These are phyloP conservation scores for Erithacus rubecula DNA, from an alignment of 2,797 vertebrate genomes.

Conservation along the genomic window DNA sequence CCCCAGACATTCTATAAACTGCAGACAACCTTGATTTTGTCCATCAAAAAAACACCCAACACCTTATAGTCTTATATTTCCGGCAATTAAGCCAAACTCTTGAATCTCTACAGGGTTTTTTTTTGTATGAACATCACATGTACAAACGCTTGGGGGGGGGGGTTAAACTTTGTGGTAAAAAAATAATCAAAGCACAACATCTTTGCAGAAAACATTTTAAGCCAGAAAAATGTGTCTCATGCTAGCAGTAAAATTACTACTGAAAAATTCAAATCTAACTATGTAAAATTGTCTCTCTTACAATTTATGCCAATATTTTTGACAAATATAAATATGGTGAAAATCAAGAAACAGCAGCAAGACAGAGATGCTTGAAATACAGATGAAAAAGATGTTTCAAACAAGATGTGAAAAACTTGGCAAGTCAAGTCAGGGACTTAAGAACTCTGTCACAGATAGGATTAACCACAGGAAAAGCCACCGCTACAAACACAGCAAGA, in stretches of 20 bases:
- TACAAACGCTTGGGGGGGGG: not conserved
- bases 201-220: conserved; percentile 10
- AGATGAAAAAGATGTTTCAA: conserved; percentile 37
- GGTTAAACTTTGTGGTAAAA: not conserved
- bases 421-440: not conserved
- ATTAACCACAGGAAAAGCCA: conserved; percentile 1
- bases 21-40: conserved; percentile 37
- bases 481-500: conserved; percentile 3
- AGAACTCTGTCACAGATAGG: not conserved
- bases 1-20: conserved; percentile 60
- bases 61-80: not conserved
- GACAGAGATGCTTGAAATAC: conserved; percentile 17
- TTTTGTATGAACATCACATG: not conserved
- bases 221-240: not conserved
- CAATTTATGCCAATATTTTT: not conserved
- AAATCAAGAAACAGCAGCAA: conserved; percentile 16
- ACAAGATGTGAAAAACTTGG: not conserved
- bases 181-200: not conserved
- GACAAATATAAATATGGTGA: not conserved
- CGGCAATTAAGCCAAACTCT: conserved; percentile 49
- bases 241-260: not conserved
- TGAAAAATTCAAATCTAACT: not conserved
- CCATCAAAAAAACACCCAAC: conserved; percentile 28
- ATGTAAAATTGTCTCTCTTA: not conserved
- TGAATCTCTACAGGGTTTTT: not conserved